Conservation (phyloP, 2,797 vertebrate species). For the Sebastes matsubarae region DNA sequence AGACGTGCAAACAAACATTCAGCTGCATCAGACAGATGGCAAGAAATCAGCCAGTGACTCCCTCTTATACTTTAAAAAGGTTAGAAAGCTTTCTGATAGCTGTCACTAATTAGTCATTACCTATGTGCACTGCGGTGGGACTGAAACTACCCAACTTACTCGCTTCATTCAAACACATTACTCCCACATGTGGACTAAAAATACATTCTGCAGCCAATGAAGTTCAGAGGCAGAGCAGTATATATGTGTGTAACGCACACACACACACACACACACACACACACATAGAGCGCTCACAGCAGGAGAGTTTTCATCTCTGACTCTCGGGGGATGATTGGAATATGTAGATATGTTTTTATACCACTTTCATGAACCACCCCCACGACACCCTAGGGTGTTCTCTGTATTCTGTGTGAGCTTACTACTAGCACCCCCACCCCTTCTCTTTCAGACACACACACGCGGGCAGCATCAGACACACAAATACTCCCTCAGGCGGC, state of each 20-base stretch:
- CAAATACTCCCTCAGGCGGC: conserved; percentile 66
- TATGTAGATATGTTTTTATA: conserved; percentile 76
- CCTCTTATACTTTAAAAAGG: conserved; percentile 31
- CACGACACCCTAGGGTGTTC: conserved; percentile 68
- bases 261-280: conserved; percentile 7
- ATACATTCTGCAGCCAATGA: conserved; percentile 71
- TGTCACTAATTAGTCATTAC: conserved; percentile 73
- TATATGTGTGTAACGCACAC: conserved; percentile 33
- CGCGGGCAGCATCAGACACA: conserved; percentile 59
- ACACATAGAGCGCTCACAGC: conserved; percentile 48
- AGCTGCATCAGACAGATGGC: conserved; percentile 38
- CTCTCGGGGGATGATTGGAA: conserved; percentile 75
- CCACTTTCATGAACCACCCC: conserved; percentile 76
- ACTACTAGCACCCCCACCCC: conserved; percentile 58
- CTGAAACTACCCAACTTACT: conserved; percentile 75
- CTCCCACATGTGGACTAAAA: conserved; percentile 78
- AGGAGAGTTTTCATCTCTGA: conserved; percentile 75
- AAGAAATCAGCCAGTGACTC: not conserved
- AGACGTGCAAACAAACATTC: conserved; percentile 49
- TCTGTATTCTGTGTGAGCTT: conserved; percentile 67
- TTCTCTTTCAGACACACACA: conserved; percentile 39
- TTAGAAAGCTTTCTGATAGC: conserved; percentile 49
- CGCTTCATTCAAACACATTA: conserved; percentile 79
- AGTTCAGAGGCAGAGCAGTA: conserved; percentile 66
- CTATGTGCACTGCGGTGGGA: conserved; percentile 53